Evolutionary conservation across 2,113 vertebrate species (phyloP).

Genomic region (Chaetops frenatus): DNA sequence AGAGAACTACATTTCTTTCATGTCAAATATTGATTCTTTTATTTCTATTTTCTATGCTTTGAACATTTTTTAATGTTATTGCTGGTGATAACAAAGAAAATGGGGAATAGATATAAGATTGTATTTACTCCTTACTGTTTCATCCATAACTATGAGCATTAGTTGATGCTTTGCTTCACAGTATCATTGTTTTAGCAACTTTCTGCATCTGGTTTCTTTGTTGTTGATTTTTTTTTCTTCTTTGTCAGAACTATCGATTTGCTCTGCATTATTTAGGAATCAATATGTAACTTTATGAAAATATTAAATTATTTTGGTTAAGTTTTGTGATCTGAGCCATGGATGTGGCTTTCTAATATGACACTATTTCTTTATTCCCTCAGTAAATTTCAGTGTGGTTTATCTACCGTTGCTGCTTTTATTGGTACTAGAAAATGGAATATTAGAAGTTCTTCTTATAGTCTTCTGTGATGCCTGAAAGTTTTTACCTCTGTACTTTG

Average conservation of each 20-base stretch:
- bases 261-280: constrained; percentile 2
- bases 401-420: background rate
- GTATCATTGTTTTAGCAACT: background rate
- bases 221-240: constrained; percentile 40
- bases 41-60: constrained; percentile 34
- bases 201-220: background rate
- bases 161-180: background rate
- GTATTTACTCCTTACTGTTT: background rate
- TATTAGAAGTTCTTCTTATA: background rate
- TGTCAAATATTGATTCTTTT: background rate
- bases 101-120: background rate
- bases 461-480: background rate
- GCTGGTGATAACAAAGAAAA: background rate
- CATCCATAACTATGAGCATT: background rate
- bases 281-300: constrained; percentile 16
- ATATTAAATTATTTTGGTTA: constrained; percentile 32
- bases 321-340: background rate
- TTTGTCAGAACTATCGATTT: constrained; percentile 2
- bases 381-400: background rate
- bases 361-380: background rate
- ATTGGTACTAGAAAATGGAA: background rate
- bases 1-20: background rate
- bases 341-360: background rate
- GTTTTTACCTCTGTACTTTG: background rate
- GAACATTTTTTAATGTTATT: constrained; percentile 30